Base-by-base conservation (phyloP, 1,140 invertebrate species). In the Probaryconus sp. region DNA sequence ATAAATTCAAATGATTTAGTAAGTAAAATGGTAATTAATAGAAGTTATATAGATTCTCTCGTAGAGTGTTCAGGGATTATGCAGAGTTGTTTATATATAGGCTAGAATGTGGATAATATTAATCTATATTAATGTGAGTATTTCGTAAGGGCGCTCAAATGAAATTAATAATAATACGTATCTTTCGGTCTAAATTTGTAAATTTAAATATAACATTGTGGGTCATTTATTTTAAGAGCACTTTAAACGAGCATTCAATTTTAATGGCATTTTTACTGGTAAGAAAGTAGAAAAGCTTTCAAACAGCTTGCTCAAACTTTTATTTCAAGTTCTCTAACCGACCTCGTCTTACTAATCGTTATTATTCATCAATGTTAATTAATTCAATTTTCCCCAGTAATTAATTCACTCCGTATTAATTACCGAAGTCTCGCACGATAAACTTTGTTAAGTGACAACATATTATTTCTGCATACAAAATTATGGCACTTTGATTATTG, bases 101-200 rank as follows among this genome's bases (percentile, higher is more conserved):
- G 51, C 45, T 37, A 14, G 30, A 55, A 40, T 28, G 37, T 20
- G 17, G 38, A 60, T 47, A 37, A 70, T 70, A 70, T 70, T 70
- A 70, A 61, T 70, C 65, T 53, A 47, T 53, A 70, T 61, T 70
- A 70, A 70, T 38, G 17, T 33, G 43, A 18, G 14, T 20, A 70
- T 53, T 45, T 60, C 53, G 48, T 61, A 20, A 70, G 42, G 18
- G 16, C 35, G 21, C 65, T 70, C 65, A 55, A 70, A 51, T 70
- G 37, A 45, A 61, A 70, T 70, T 70, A 70, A 70, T 70, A 70
- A 55, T 70, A 61, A 70, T 61, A 53, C 65, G 45, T 17, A 69
- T 69, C 53, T 69, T 69, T 51, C 43, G 1, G 47, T 50, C 65
- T 55, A 70, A 61, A 70, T 70, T 55, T 70, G 55, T 37, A 6